Percentiles rank a stretch among this genome's conserved stretches.
Conservation (phyloP, 1,140 invertebrate genomes). For the Orius laevigatus region DNA sequence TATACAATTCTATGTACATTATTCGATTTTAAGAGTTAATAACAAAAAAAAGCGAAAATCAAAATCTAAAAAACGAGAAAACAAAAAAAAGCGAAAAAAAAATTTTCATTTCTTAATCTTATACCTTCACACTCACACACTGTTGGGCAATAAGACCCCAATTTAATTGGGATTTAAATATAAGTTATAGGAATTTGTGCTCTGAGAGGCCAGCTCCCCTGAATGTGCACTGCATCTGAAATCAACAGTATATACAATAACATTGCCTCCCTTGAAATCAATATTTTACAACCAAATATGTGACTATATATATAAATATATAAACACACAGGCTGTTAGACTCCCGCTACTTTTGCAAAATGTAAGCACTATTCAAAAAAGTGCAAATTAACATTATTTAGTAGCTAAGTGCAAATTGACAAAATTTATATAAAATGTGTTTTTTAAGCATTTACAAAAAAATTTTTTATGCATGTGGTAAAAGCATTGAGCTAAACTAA, state of each 20-base stretch:
- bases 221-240: conserved; percentile 19
- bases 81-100: neutral
- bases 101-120: too few species aligned
- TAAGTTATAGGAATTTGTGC: conserved; percentile 17
- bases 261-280: conserved; percentile 4
- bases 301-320: too few species aligned
- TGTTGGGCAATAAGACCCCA: conserved; percentile 6
- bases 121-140: conserved; percentile 13
- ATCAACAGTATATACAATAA: conserved; percentile 17
- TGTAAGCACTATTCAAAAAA: too few species aligned
- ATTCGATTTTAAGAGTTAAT: neutral
- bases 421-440: too few species aligned
- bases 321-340: too few species aligned
- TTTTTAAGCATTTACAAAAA: too few species aligned
- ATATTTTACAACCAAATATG: neutral
- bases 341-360: too few species aligned
- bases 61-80: neutral
- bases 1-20: too few species aligned
- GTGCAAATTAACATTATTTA: too few species aligned
- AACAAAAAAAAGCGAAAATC: neutral
- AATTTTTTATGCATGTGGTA: too few species aligned
- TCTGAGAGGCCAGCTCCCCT: conserved; percentile 17
- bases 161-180: conserved; percentile 1
- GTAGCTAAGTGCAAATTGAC: too few species aligned
- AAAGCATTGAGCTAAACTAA: neutral